These are phyloP conservation scores for Ichneumoninae sp. DNA, from an alignment of 2,888 invertebrate species.

Conservation along the genomic window DNA sequence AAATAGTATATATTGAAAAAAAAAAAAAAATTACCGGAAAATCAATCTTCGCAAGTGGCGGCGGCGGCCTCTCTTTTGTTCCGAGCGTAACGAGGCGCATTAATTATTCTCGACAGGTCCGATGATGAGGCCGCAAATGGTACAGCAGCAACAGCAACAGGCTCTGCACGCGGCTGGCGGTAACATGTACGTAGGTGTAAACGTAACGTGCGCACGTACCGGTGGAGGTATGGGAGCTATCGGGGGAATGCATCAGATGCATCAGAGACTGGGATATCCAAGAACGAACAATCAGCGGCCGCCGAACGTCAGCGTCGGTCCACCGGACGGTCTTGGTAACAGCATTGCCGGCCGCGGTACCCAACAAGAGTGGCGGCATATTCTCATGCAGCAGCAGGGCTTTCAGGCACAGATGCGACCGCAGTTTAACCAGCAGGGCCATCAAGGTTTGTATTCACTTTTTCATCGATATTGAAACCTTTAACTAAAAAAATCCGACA, in stretches of 20 bases:
- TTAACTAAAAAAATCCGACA: neutral
- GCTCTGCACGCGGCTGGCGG: slow-evolving; percentile 82
- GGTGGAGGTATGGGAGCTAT: slow-evolving; percentile 83
- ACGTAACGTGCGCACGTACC: slow-evolving; percentile 65
- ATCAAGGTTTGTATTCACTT: slow-evolving; percentile 79
- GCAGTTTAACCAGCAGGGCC: slow-evolving; percentile 85
- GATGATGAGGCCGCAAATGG: slow-evolving; percentile 89
- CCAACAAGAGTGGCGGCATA: slow-evolving; percentile 87
- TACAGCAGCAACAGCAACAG: slow-evolving; percentile 87
- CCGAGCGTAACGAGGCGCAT: slow-evolving; percentile 42
- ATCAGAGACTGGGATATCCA: slow-evolving; percentile 83
- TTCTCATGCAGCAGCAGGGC: slow-evolving; percentile 87
- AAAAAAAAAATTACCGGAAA: neutral
- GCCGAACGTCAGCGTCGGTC: slow-evolving; percentile 87
- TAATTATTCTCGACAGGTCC: slow-evolving; percentile 84
- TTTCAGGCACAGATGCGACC: slow-evolving; percentile 83
- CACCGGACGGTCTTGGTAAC: slow-evolving; percentile 86
- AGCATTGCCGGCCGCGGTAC: slow-evolving; percentile 85
- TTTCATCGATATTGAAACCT: neutral
- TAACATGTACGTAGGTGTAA: slow-evolving; percentile 84
- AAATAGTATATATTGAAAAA: neutral
- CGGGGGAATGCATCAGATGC: slow-evolving; percentile 84
- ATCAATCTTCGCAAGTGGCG: neutral
- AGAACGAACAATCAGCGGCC: slow-evolving; percentile 86
- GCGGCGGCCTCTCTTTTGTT: neutral